These are phyloP conservation scores for Takifugu ocellatus DNA, from an alignment of 2,797 vertebrate genomes.

Conservation along the genomic window DNA sequence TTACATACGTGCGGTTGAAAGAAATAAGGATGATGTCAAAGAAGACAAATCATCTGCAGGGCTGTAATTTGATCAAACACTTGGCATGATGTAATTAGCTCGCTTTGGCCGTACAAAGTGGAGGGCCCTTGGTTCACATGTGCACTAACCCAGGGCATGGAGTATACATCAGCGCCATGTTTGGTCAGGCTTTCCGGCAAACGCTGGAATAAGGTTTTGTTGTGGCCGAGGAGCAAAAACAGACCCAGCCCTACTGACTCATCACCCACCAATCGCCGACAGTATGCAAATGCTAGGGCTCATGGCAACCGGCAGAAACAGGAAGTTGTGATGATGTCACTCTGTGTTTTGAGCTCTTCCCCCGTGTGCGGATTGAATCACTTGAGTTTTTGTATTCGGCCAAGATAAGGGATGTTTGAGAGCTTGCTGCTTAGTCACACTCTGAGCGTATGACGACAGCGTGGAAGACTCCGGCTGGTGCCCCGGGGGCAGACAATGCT, in stretches of 20 bases:
- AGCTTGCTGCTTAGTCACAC: conserved; percentile 21
- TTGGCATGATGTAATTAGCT: conserved; percentile 15
- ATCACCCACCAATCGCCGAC: conserved; percentile 59
- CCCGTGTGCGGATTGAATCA: conserved; percentile 61
- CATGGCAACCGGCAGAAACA: conserved; percentile 67
- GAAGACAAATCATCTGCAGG: not conserved
- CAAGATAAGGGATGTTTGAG: conserved; percentile 48
- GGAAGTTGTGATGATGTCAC: conserved; percentile 76
- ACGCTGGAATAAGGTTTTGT: conserved; percentile 51
- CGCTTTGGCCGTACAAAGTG: conserved; percentile 1
- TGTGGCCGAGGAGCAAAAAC: conserved; percentile 47
- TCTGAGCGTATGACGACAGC: conserved; percentile 46
- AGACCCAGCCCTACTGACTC: conserved; percentile 68
- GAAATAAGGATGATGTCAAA: not conserved
- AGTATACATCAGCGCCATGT: conserved; percentile 48
- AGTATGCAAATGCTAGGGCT: conserved; percentile 47
- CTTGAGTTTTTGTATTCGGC: conserved; percentile 32
- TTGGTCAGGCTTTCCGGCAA: conserved; percentile 63
- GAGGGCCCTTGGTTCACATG: conserved; percentile 20
- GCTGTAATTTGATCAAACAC: conserved; percentile 2
- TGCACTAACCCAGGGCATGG: conserved; percentile 21
- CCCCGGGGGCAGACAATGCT: conserved; percentile 48
- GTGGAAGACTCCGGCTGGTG: conserved; percentile 54
- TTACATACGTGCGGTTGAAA: too few species aligned
- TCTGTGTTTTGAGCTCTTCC: conserved; percentile 57